Base-by-base conservation (phyloP, 1,140 invertebrate species). In the Mya arenaria region DNA sequence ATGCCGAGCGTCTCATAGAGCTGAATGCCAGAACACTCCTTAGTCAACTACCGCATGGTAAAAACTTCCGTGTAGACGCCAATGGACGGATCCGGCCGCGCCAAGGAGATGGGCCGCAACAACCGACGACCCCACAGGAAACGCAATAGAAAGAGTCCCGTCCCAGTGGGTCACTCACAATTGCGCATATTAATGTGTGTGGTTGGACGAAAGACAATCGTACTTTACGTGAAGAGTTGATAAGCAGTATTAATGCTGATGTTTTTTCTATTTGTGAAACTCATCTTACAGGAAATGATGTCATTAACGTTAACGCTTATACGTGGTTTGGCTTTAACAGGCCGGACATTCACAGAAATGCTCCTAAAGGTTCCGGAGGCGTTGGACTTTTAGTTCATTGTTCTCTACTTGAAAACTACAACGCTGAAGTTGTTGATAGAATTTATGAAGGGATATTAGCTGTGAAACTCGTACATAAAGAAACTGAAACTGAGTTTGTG, bases 271-370 rank as follows among this genome's bases (percentile, higher is more conserved):
- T 71, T 30, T 32, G 3, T 4, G 68, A 71, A 78, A 78, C 60
- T 28, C 60, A 78, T 37, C 36, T 48, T 23, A 41, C 30, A 1
- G 62, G 10, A 15, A 25, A 19, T 15, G 56, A 66, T 25, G 60
- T 44, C 23, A 65, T 78, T 48, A 48, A 78, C 2, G 66, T 78
- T 13, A 4, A 41, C 25, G 62, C 15, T 32, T 62, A 80, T 30
- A 80, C 6, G 30, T 80, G 77, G 77, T 69, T 80, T 71, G 77
- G 65, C 10, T 78, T 66, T 44, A 69, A 69, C 41, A 69, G 65
- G 60, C 37, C n/a, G 48, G 62, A 28, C 66, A 52, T 81, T 74
- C 34, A 69, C 58, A 44, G 66, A 81, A 13, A 17, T 81, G 34
- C 5, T 62, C 37, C 81, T 0, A 66, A 84, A 23, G 5, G 37